phyloP scores from a whole-genome alignment of 2,113 vertebrate genomes.

The Trochalopteron elliotii region DNA sequence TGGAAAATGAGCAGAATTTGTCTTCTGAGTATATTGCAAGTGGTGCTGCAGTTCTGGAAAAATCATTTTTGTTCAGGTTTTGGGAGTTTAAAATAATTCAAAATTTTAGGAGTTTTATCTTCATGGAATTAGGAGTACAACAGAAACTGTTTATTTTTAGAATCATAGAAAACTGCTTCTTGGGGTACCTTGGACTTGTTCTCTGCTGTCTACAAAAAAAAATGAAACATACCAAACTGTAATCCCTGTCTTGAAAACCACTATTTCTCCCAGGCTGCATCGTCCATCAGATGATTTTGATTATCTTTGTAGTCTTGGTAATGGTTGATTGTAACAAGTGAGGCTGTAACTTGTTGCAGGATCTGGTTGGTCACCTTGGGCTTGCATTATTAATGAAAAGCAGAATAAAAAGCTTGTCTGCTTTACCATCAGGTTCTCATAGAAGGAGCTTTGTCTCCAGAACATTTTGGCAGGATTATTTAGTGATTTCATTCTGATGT shows the following conservation, averaged over 20 bases:
- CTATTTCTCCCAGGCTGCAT: background rate
- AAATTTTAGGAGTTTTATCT: background rate
- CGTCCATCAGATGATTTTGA: background rate
- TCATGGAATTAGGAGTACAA: background rate
- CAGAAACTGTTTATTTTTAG: background rate
- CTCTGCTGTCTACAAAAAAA: background rate
- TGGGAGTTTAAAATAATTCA: background rate
- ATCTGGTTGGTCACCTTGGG: background rate
- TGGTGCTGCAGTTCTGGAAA: background rate
- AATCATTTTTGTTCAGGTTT: background rate
- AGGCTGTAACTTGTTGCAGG: background rate
- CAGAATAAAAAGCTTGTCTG: background rate
- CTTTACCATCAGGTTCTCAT: background rate
- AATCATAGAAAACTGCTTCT: background rate
- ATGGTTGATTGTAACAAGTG: background rate
- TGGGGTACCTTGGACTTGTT: background rate
- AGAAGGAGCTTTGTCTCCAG: background rate
- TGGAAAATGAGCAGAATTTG: constrained; percentile 11
- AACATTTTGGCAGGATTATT: background rate
- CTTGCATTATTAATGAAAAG: background rate
- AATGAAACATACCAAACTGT: background rate
- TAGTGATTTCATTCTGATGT: background rate
- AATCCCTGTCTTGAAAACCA: background rate
- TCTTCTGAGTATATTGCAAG: background rate
- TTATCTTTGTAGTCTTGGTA: background rate